phyloP scores from a whole-genome alignment of 2,113 vertebrate species.

The Actenoides hombroni region DNA sequence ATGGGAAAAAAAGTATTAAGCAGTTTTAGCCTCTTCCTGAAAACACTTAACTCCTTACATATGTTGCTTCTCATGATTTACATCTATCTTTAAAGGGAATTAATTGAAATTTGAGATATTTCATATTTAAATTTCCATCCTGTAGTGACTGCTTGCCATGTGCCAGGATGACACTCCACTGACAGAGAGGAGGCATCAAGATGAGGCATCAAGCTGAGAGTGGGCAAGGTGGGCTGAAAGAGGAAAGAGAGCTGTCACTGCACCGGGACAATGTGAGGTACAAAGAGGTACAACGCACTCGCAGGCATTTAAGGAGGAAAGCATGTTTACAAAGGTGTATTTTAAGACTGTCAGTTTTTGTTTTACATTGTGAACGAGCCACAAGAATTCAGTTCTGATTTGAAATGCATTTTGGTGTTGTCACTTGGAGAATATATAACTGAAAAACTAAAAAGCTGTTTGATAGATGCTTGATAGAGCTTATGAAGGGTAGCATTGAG shows the following conservation, averaged over 20 bases:
- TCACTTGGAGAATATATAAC: neutral
- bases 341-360: neutral
- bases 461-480: neutral
- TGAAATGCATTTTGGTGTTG: neutral
- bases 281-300: neutral
- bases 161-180: neutral
- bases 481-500: neutral
- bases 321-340: neutral
- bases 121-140: neutral
- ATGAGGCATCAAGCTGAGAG: neutral
- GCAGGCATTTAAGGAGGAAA: neutral
- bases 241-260: neutral
- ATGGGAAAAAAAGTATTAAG: neutral
- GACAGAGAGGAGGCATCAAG: neutral
- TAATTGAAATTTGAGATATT: neutral
- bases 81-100: neutral
- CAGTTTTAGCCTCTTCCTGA: neutral
- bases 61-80: neutral
- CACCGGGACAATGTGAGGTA: neutral
- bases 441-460: neutral
- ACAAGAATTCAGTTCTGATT: neutral
- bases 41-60: neutral
- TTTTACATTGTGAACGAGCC: neutral
- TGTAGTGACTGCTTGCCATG: rapidly evolving
- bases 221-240: neutral